Conservation (phyloP, 2,797 vertebrate species). For the Pangasius krempfi region DNA sequence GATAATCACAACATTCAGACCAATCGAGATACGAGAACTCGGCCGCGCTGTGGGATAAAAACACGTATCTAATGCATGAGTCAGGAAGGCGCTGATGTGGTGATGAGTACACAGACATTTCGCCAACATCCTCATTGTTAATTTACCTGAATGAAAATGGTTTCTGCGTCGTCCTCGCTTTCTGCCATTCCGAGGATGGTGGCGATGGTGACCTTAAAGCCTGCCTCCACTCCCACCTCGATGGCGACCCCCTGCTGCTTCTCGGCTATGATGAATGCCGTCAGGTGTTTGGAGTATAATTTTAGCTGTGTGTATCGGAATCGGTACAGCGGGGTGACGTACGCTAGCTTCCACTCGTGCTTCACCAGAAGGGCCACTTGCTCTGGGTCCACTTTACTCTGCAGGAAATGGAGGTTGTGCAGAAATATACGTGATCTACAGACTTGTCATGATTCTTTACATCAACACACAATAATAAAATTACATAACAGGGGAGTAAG, state of each 20-base stretch:
- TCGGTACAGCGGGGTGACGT: conserved; percentile 87
- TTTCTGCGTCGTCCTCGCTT: conserved; percentile 75
- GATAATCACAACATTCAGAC: not conserved
- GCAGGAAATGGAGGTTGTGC: not conserved
- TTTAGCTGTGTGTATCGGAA: conserved; percentile 79
- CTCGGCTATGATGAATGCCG: conserved; percentile 82
- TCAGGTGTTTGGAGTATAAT: conserved; percentile 82
- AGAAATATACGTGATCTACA: no score
- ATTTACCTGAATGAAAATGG: conserved; percentile 86
- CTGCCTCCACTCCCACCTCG: conserved; percentile 75
- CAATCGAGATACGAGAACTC: not conserved
- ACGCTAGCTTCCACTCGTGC: conserved; percentile 87
- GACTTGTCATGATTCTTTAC: not conserved
- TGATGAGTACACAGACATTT: not conserved
- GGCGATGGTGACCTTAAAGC: conserved; percentile 77
- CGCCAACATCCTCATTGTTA: no score
- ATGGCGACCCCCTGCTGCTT: conserved; percentile 84
- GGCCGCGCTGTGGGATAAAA: not conserved
- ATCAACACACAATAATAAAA: not conserved
- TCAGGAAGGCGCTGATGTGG: not conserved
- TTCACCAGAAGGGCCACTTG: conserved; percentile 76
- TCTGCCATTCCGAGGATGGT: conserved; percentile 77
- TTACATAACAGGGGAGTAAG: not conserved
- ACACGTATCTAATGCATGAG: not conserved
- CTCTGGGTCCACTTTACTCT: conserved; percentile 76